Conservation (phyloP, 30 jellyfish, hydroid and myxozoan genomes). For the Aurelia sp. region DNA sequence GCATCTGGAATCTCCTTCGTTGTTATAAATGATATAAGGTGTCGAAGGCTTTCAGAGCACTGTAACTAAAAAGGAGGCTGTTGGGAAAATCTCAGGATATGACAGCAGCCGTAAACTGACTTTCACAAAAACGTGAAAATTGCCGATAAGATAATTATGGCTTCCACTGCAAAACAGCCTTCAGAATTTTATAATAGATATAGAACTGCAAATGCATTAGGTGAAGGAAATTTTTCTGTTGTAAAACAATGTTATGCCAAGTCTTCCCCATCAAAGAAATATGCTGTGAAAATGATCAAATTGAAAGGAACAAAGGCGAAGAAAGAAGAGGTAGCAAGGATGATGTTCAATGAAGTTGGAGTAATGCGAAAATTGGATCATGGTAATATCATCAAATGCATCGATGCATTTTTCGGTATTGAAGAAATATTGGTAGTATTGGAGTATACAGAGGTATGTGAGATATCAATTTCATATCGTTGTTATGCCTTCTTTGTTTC, state of each 20-base stretch:
- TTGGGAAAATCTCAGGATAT: too few relatives aligned
- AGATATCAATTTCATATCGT: background rate
- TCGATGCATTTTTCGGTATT: constrained; percentile 70
- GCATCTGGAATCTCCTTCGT: too few relatives aligned
- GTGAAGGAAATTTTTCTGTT: constrained; percentile 82
- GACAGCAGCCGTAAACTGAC: too few relatives aligned
- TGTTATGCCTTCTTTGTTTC: background rate
- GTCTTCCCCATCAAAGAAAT: background rate
- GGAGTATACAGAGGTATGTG: constrained; percentile 78
- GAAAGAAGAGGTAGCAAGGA: constrained; percentile 14
- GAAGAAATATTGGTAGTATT: constrained; percentile 55
- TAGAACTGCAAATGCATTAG: constrained; percentile 50
- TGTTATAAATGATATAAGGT: too few relatives aligned
- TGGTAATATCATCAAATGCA: constrained; percentile 56
- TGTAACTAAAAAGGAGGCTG: too few relatives aligned
- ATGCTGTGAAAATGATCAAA: constrained; percentile 72
- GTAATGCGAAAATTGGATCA: constrained; percentile 61
- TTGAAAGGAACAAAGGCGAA: constrained; percentile 30
- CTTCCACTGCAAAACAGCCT: constrained; percentile 12
- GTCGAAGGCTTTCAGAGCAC: too few relatives aligned
- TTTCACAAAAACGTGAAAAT: too few relatives aligned
- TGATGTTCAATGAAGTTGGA: constrained; percentile 48
- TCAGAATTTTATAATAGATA: constrained; percentile 45
- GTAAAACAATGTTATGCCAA: constrained; percentile 61
- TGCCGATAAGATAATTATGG: background rate